Base-by-base conservation (phyloP, 2,888 invertebrate species). In the Isoperla grammatica region DNA sequence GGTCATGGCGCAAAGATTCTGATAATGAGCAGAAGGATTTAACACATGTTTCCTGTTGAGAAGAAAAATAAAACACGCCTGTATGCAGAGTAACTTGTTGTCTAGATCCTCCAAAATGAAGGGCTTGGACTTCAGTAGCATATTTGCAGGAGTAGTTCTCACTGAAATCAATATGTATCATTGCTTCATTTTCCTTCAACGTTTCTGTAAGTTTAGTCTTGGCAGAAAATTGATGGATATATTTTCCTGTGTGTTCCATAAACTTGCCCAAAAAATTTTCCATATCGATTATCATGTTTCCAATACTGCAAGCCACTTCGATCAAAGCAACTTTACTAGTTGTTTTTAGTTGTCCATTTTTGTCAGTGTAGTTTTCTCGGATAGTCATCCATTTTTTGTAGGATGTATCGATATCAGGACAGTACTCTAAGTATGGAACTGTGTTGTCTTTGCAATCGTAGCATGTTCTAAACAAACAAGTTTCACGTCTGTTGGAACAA, bases 61-160 rank as follows among this genome's bases (percentile, higher is more conserved):
- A n/a, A n/a, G n/a, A n/a, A n/a, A n/a, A 17, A 13, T 42, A 39
- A 37, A 12, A 12, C 48, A 67, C 64, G 6, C 65, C 66, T 8
- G 67, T 68, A 48, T 69, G 68, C 15, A 69, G 60, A 17, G 69
- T 65, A 12, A 66, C 62, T 57, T 68, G 68, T 15, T 54, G 58
- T 9, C 55, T 48, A 1, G 66, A 66, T 35, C 65, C 67, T 11
- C 68, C 67, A 62, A 67, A 68, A 61, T 69, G 69, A 12, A 66
- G 59, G 20, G 63, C 58, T 60, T 70, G 69, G 8, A 69, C 67
- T 64, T 70, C 69, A 23, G 35, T 48, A 4, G 53, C 54, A 60
- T 66, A 66, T 59, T 68, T 68, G 23, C 64, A 64, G 1, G n/a
- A 19, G 60, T 63, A 69, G 48, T 70, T 69, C 56, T 70, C 68